phyloP scores from a whole-genome alignment of 1,140 invertebrate species.

The Caenorhabditis elegans region WBcel235 BX284605.5:19522501-19523000 shows the following conservation, averaged over 20 bases:
- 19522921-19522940: neutral
- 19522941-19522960: too few species aligned
- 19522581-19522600: neutral
- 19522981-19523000: too few species aligned
- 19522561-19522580: neutral
- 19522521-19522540: too few species aligned
- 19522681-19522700: neutral
- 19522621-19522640: slow-evolving; percentile 3
- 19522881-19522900: neutral
- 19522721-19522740: slow-evolving; percentile 15
- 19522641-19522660: slow-evolving; percentile 36
- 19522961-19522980: too few species aligned
- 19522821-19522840: neutral
- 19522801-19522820: neutral
- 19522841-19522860: neutral
- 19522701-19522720: slow-evolving; percentile 2
- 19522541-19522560: too few species aligned
- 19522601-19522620: slow-evolving; percentile 23
- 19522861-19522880: neutral
- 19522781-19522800: neutral
- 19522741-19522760: slow-evolving; percentile 4
- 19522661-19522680: slow-evolving; percentile 20
- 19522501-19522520: too few species aligned
- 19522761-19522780: neutral
- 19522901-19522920: neutral